Base-by-base conservation (phyloP, 23 tunicate genomes). In the Ciona savignyi region DNA sequence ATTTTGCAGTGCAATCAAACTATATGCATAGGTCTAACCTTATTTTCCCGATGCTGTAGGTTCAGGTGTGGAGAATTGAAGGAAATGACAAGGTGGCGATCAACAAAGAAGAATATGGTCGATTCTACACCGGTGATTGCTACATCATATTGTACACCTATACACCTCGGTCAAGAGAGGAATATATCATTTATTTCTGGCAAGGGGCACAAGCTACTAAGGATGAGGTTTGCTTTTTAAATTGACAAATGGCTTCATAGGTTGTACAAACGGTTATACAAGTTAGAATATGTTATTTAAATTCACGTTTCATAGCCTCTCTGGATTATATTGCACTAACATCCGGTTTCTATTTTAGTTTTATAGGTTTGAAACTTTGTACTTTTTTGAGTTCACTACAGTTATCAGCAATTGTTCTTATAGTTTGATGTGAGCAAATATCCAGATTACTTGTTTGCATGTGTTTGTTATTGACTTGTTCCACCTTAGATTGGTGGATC, bases 51-150 rank as follows among this genome's bases (percentile, higher is more conserved):
- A 23, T 9, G 49, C 9, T 77, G n/a, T 49, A 91, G 97, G 82
- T 84, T 33, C 86, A 91, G 76, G 84, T 91, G 3, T 84, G 97
- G 91, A 67, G 97, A 32, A 88, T 91, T 21, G 97, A 91, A 80
- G 80, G 80, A 6, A 74, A 56, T 26, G 42, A 80, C 27, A 20
- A 70, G 77, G 82, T 62, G 2, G 77, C 75, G 30, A 80, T 91
- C 21, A 75, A 80, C 60, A 84, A 84, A 67, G 65, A 65, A 21
- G 78, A 76, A 3, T 91, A 91, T 33, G 97, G 97, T n/a, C 76
- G 56, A 21, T 91, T 91, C 69, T 91, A 73, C 51, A 78, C 86
- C 23, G 97, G 97, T 23, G 97, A 91, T 42, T 84, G 86, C 35
- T 91, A 91, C 80, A 31, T 91, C 76, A 80, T 91, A 29, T 73